Evolutionary conservation across 2,113 vertebrate species (phyloP).

Genomic region (Lasiurus borealis): DNA sequence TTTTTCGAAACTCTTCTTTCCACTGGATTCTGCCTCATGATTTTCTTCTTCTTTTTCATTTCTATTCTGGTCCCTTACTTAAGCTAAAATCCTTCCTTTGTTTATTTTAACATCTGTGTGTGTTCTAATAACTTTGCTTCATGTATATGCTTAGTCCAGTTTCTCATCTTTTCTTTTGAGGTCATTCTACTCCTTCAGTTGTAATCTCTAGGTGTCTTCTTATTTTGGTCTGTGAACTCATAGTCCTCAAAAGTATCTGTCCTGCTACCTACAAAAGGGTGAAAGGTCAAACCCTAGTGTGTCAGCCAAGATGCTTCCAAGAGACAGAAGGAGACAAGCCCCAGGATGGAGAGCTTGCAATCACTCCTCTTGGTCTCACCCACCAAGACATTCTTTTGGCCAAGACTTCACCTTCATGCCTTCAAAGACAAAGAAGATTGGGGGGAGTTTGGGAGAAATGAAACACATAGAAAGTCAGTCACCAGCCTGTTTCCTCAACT

Average conservation of each 20-base stretch:
- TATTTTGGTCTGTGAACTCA: neutral
- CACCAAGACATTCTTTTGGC: neutral
- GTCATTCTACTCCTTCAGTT: neutral
- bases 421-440: neutral
- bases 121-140: neutral
- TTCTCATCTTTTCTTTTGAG: neutral
- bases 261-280: neutral
- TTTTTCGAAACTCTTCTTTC: neutral
- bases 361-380: neutral
- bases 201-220: neutral
- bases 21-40: neutral
- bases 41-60: neutral
- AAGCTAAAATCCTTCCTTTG: neutral
- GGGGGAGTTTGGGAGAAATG: neutral
- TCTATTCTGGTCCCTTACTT: neutral
- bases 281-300: neutral
- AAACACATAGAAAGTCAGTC: neutral
- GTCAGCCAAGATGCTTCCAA: neutral
- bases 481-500: neutral
- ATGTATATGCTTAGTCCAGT: neutral
- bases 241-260: neutral
- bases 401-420: neutral
- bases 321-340: neutral
- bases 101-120: neutral
- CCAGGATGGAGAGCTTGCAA: neutral